These are phyloP conservation scores for Lucilia sericata DNA, from an alignment of 1,140 invertebrate species.

Conservation along the genomic window DNA sequence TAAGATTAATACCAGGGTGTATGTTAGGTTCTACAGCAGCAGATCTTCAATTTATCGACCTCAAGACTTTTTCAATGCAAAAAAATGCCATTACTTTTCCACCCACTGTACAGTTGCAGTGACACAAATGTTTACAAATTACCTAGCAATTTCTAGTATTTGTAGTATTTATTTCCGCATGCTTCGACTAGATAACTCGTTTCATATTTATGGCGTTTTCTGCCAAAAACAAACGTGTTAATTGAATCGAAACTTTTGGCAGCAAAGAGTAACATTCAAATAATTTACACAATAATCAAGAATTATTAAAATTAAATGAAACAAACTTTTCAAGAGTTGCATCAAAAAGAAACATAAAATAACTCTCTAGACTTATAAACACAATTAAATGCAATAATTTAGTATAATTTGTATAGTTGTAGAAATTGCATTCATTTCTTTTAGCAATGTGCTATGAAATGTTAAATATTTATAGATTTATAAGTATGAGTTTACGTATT, in stretches of 20 bases:
- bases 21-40: no score
- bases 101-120: not conserved
- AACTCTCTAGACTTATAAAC: no score
- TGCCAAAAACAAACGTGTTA: constrained; percentile 26
- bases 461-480: no score
- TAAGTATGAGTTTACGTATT: no score
- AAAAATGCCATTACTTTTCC: not conserved
- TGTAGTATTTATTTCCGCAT: not conserved
- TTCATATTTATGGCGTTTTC: not conserved
- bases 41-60: not conserved
- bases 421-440: no score
- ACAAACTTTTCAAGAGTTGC: no score
- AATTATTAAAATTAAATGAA: not conserved
- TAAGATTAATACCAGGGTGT: no score
- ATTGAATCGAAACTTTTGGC: constrained; percentile 1
- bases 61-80: not conserved
- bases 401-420: no score
- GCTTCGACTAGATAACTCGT: not conserved
- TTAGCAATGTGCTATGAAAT: no score
- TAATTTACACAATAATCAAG: not conserved
- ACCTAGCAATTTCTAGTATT: not conserved
- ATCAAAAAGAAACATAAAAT: no score
- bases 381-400: no score
- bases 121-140: constrained; percentile 10
- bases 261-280: not conserved